Evolutionary conservation across 2,113 vertebrate species (phyloP).

Genomic region (Protobothrops mucrosquamatus): DNA sequence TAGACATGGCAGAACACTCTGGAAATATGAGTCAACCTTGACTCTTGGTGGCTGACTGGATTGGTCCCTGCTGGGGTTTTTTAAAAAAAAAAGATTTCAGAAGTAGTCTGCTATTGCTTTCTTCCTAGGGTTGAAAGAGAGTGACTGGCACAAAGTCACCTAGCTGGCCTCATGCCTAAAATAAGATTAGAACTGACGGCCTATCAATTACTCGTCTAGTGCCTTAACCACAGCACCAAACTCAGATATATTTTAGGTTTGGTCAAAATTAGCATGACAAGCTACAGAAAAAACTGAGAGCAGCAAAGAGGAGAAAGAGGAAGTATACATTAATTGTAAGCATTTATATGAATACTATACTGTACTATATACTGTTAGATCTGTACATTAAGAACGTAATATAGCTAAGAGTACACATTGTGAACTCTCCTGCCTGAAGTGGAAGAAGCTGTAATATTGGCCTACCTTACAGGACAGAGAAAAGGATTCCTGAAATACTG

Average conservation of each 20-base stretch:
- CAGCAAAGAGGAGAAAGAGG: neutral
- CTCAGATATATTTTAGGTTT: neutral
- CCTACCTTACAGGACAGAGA: neutral
- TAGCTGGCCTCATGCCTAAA: neutral
- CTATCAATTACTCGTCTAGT: neutral
- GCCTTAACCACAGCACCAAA: neutral
- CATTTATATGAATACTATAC: neutral
- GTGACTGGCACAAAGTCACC: neutral
- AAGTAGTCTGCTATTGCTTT: neutral
- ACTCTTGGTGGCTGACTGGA: neutral
- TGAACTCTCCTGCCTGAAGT: neutral
- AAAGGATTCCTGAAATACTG: neutral
- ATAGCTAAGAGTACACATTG: neutral
- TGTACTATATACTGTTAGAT: neutral
- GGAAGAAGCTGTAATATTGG: too few species aligned
- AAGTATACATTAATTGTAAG: neutral
- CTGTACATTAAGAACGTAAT: neutral
- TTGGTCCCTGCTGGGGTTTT: neutral
- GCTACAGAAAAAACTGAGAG: neutral
- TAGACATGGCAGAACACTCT: neutral
- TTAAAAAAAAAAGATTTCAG: neutral
- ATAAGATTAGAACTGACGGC: neutral
- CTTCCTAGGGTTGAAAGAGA: neutral
- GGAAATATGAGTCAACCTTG: neutral
- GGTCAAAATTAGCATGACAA: neutral